A percentile compares a stretch with the other conserved stretches of the same genome.
Conservation (phyloP, 1,140 invertebrate species). For the Pseudomyrmex pallidus region DNA sequence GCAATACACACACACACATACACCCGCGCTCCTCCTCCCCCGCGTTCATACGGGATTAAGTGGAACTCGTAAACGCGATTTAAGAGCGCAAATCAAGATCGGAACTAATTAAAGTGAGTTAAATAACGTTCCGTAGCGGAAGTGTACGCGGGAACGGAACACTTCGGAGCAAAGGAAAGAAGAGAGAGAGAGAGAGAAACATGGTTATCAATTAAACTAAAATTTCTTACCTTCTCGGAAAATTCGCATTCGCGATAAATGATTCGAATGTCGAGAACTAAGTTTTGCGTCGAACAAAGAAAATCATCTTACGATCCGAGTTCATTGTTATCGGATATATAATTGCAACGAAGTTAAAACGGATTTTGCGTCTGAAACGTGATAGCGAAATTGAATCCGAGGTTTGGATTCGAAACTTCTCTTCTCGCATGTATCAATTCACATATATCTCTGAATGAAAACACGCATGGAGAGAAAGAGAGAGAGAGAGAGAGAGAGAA, state of each 20-base stretch:
- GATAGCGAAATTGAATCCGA: background rate
- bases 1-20: background rate
- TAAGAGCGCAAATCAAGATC: constrained; percentile 42
- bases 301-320: constrained; percentile 22
- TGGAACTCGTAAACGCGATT: constrained; percentile 40
- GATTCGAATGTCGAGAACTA: constrained; percentile 24
- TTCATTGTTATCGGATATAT: constrained; percentile 22
- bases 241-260: constrained; percentile 21
- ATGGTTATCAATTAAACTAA: constrained; percentile 51
- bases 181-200: background rate
- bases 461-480: no score
- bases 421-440: no score
- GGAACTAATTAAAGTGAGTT: constrained; percentile 58
- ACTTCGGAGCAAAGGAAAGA: background rate
- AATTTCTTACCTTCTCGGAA: constrained; percentile 24
- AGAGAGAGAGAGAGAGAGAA: no score
- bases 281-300: constrained; percentile 31
- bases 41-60: constrained; percentile 5
- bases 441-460: no score
- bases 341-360: constrained; percentile 31
- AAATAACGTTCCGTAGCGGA: constrained; percentile 35
- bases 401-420: no score
- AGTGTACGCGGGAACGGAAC: background rate
- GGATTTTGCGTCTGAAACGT: background rate
- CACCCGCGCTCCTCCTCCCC: no score